Percentiles rank a stretch among this genome's conserved stretches.
Evolutionary conservation across 2,797 vertebrate genomes (phyloP).

Genomic region (Gambusia yucatana): DNA sequence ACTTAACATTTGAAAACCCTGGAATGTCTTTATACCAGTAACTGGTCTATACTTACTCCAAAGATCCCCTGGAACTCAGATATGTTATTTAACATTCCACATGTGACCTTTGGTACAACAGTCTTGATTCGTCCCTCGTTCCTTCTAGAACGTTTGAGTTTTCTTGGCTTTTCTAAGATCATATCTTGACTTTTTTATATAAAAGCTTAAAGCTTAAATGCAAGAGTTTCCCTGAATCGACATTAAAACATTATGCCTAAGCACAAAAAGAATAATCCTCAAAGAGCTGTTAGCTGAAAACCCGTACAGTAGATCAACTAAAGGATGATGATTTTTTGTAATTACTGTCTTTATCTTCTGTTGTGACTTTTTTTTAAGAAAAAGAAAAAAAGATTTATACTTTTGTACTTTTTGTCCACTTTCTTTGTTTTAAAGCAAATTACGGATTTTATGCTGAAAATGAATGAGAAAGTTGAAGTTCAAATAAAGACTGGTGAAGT

Average conservation of each 20-base stretch:
- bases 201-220: not conserved
- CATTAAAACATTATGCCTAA: not conserved
- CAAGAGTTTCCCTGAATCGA: not conserved
- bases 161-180: not conserved
- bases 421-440: not conserved
- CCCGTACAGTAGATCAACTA: not conserved
- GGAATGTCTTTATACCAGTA: not conserved
- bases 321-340: not conserved
- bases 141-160: not conserved
- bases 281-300: constrained; percentile 1
- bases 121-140: not conserved
- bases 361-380: not conserved
- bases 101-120: not conserved
- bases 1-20: not conserved
- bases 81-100: not conserved
- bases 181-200: not conserved
- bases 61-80: not conserved
- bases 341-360: not conserved
- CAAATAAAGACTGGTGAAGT: not conserved
- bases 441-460: not conserved
- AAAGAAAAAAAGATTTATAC: not conserved
- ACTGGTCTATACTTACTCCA: not conserved
- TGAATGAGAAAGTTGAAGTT: not conserved
- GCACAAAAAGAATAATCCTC: not conserved
- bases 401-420: not conserved